A percentile compares a stretch with the other conserved stretches of the same genome.
Evolutionary conservation across 2,113 vertebrate species (phyloP).

Genomic region (Cranoglanis bouderius): DNA sequence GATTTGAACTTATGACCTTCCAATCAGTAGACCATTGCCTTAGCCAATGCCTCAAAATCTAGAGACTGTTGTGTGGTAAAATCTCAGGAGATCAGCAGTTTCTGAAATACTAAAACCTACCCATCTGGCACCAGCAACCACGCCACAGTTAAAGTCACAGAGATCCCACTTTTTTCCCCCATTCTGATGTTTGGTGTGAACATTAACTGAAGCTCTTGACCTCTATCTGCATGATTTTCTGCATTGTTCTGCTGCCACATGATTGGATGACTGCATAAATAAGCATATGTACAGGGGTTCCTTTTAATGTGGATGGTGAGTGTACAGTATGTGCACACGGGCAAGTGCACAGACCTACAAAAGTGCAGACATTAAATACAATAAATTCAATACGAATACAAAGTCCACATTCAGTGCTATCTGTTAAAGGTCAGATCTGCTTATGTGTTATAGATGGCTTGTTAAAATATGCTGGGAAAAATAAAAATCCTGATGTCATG

Average conservation of each 20-base stretch:
- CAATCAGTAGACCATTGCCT: neutral
- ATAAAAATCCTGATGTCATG: neutral
- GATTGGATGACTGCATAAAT: neutral
- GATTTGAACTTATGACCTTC: neutral
- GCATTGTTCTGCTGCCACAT: neutral
- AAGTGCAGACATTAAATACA: neutral
- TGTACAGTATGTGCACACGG: neutral
- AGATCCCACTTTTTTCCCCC: neutral
- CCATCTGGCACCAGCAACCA: neutral
- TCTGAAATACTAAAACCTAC: neutral
- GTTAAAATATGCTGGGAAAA: neutral
- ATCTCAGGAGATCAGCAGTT: neutral
- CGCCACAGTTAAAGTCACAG: neutral
- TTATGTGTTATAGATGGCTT: neutral
- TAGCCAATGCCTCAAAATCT: neutral
- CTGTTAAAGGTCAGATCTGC: neutral
- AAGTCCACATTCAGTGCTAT: neutral
- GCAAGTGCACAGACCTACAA: neutral
- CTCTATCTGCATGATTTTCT: neutral
- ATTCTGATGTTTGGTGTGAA: neutral
- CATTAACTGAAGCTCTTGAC: neutral
- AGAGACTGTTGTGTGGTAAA: neutral
- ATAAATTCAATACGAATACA: neutral
- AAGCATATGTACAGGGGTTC: neutral
- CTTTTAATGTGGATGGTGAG: neutral